Conservation (phyloP, 1,140 invertebrate genomes). For the Episyrphus balteatus region DNA sequence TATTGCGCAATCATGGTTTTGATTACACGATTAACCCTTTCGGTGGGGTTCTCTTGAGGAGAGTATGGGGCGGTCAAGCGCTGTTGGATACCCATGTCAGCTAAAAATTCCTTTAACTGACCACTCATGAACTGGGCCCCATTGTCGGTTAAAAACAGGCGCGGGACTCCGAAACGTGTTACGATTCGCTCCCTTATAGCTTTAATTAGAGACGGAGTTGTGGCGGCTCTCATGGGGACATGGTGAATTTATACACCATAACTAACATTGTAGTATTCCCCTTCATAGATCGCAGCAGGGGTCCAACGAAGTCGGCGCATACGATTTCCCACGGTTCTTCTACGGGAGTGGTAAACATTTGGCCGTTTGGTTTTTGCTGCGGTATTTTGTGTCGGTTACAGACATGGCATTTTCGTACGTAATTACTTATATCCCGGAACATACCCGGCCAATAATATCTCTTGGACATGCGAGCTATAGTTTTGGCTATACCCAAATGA, state of each 20-base stretch:
- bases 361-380: background rate
- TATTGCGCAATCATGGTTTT: too few species aligned
- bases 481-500: slow-evolving; percentile 1
- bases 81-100: background rate
- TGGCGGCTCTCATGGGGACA: background rate
- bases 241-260: background rate
- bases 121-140: background rate
- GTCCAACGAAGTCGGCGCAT: slow-evolving; percentile 5
- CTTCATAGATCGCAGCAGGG: background rate
- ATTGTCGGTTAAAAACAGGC: slow-evolving; percentile 1
- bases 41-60: slow-evolving; percentile 1
- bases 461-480: background rate
- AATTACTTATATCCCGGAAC: background rate
- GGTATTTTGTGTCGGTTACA: background rate
- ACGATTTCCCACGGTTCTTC: background rate
- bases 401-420: background rate
- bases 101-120: background rate
- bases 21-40: background rate
- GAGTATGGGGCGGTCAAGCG: background rate
- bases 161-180: background rate
- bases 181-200: background rate
- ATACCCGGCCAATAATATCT: slow-evolving; percentile 4
- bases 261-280: slow-evolving; percentile 1
- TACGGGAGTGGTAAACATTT: background rate
- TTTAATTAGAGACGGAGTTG: background rate